Conservation (phyloP, 2,888 invertebrate genomes). For the Linnaemya tessellans region DNA sequence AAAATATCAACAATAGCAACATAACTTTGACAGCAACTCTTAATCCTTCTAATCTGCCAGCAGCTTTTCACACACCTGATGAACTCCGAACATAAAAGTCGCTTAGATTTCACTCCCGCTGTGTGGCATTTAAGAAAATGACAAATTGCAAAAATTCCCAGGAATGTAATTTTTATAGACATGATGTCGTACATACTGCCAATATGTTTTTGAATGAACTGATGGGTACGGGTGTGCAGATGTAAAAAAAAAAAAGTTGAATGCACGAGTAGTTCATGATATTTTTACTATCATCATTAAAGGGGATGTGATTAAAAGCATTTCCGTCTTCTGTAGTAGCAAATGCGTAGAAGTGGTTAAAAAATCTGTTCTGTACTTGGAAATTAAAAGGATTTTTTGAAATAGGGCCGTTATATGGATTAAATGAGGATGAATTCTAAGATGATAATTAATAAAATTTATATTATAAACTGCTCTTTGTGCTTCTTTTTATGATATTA, state of each 20-base stretch:
- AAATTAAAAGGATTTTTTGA: not conserved
- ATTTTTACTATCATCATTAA: not conserved
- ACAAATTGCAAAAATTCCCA: constrained; percentile 72
- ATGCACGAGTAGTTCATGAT: constrained; percentile 24
- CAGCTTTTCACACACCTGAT: constrained; percentile 78
- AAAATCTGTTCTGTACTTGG: not conserved
- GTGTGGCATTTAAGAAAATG: constrained; percentile 62
- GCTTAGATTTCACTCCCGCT: constrained; percentile 43
- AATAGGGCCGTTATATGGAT: too few relatives aligned
- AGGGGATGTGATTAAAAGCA: constrained; percentile 4
- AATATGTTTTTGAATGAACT: not conserved
- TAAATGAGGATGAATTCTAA: too few relatives aligned
- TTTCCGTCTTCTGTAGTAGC: not conserved
- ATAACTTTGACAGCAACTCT: constrained; percentile 73
- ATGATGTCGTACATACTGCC: constrained; percentile 35
- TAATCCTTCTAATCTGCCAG: constrained; percentile 80
- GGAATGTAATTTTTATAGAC: constrained; percentile 76
- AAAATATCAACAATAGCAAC: constrained; percentile 20
- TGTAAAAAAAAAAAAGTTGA: constrained; percentile 18
- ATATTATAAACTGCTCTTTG: too few relatives aligned
- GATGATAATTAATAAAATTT: too few relatives aligned
- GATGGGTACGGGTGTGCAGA: constrained; percentile 29
- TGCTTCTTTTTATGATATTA: too few relatives aligned
- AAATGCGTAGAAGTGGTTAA: too few relatives aligned
- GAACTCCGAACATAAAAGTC: constrained; percentile 73